Base-by-base conservation (phyloP, 1,140 invertebrate species). In the Sycophaga agraensis region DNA sequence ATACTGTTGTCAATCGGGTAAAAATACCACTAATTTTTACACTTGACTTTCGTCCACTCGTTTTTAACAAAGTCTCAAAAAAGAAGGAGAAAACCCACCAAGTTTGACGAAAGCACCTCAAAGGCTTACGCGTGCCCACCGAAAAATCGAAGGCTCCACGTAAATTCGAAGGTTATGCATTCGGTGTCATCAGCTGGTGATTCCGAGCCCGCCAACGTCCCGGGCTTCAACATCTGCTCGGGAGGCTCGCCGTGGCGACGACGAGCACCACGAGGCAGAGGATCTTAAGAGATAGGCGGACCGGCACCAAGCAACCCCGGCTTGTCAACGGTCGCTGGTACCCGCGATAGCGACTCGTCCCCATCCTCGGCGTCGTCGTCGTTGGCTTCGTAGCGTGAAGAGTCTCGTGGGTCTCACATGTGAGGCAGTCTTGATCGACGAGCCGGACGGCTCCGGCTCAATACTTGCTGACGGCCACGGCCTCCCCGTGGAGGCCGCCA, bases 341-440 rank as follows among this genome's bases (percentile, higher is more conserved):
- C 26, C 43, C 21, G 24, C 21, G 24, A 14, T 4, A 16, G 16
- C 19, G 11, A n/a, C n/a, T 57, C 55, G 8, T 35, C 17, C 48
- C 26, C 19, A 6, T 26, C n/a, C 24, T 19, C 14, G 17, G 35
- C 17, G 19, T 57, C 28, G n/a, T 48, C 31, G 14, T 31, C 19
- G 17, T 57, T 1, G 24, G n/a, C 50, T 24, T 24, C 19, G 45
- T 57, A n/a, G 46, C 58, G 49, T 37, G 58, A 39, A 71, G 70
- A 68, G 40, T 48, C 49, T 54, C 50, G 64, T 68, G 56, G 63
- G 57, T 68, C 63, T 31, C 49, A 49, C 43, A 43, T 28, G 48
- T 48, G 73, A 76, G 73, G 73, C 79, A 81, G 79, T 80, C 79
- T 81, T 79, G 72, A 78, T 72, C 72, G 69, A 72, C 70, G 76